Percentiles rank a stretch among this genome's conserved stretches.
These are phyloP conservation scores for Argyra leucocephala DNA, from an alignment of 2,888 invertebrate genomes.

Conservation along the genomic window DNA sequence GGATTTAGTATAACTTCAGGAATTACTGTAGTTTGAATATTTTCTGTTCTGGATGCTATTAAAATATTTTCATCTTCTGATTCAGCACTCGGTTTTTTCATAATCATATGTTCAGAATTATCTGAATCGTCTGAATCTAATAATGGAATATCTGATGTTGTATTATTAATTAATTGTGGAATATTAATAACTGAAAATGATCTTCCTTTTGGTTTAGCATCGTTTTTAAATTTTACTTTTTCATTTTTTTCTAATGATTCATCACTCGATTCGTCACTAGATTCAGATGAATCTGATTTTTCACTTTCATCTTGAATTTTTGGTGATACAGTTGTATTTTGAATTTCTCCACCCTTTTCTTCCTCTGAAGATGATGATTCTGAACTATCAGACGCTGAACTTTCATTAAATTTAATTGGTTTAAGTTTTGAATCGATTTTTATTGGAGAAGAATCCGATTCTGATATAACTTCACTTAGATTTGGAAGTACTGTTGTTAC, in stretches of 20 bases:
- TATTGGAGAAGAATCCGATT: neutral
- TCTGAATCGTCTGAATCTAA: too few relatives aligned
- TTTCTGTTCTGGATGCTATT: neutral
- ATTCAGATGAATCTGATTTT: neutral
- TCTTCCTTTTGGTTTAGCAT: neutral
- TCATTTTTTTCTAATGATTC: conserved; percentile 2
- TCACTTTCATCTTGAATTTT: conserved; percentile 3
- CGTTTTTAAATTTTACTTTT: conserved; percentile 7
- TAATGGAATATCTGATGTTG: conserved; percentile 9
- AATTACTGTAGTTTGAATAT: neutral
- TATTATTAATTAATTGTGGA: neutral
- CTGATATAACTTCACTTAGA: neutral
- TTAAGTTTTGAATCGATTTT: too few relatives aligned
- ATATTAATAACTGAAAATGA: neutral
- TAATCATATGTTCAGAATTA: conserved; percentile 20
- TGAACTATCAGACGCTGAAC: neutral
- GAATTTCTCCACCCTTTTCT: too few relatives aligned
- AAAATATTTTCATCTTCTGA: conserved; percentile 2
- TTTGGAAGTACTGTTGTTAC: neutral
- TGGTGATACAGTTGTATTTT: neutral
- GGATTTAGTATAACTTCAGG: neutral
- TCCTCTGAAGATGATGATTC: neutral
- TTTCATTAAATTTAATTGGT: too few relatives aligned
- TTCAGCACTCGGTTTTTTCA: conserved; percentile 25
- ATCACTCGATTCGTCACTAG: neutral